A percentile compares a stretch with the other conserved stretches of the same genome.
phyloP scores from a whole-genome alignment of 2,797 vertebrate genomes.

The Erethizon dorsatum region DNA sequence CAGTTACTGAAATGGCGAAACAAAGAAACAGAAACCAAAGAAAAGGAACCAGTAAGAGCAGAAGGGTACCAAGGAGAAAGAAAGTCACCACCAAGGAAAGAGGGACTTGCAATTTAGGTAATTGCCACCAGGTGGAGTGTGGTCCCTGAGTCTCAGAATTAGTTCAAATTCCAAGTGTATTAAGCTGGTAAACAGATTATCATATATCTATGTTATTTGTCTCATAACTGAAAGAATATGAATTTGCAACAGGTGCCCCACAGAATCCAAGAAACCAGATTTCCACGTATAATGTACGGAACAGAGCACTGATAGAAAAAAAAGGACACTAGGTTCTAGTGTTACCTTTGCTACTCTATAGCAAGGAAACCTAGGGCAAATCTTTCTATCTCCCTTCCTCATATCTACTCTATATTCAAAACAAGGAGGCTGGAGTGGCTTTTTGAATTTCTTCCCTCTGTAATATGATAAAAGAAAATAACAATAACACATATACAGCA shows the following conservation, averaged over 20 bases:
- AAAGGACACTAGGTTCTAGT: background rate
- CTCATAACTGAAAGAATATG: background rate
- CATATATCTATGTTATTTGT: background rate
- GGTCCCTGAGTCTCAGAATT: background rate
- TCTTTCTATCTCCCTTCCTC: background rate
- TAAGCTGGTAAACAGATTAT: background rate
- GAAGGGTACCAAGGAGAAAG: background rate
- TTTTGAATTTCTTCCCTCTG: constrained; percentile 21
- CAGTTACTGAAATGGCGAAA: background rate
- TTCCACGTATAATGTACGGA: background rate
- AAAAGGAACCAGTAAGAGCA: background rate
- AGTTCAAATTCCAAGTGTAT: background rate
- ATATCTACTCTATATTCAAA: background rate
- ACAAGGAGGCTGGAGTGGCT: background rate
- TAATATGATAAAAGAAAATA: background rate
- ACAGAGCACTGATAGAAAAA: background rate
- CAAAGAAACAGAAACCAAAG: constrained; percentile 8
- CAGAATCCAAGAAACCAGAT: background rate
- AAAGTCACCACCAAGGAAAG: background rate
- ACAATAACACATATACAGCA: background rate
- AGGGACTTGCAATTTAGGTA: constrained; percentile 79
- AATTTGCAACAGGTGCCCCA: background rate
- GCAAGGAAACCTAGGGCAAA: background rate
- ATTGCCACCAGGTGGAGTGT: constrained; percentile 74
- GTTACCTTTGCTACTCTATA: background rate